Conservation (phyloP, 37 sponge, comb jelly and placozoan genomes). For the Corticium candelabrum region DNA sequence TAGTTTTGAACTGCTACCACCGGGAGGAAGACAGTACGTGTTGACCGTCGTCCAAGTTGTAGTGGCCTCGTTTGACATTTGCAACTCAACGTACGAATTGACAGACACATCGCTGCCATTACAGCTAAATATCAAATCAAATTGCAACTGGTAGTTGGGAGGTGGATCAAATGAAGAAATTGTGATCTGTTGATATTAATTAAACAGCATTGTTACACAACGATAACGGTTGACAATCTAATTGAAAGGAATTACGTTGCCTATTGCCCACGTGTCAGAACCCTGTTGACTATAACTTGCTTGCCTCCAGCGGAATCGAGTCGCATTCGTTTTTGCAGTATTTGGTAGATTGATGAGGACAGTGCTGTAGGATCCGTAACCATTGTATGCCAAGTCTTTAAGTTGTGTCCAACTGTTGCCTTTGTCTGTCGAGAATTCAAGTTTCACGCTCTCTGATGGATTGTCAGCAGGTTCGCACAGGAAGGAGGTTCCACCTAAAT, state of each 20-base stretch:
- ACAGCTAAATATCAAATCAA: neutral
- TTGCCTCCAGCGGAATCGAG: slow-evolving; percentile 10
- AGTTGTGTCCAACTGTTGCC: neutral
- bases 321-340: neutral
- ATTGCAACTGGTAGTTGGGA: neutral
- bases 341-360: neutral
- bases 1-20: neutral
- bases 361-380: neutral
- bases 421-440: neutral
- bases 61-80: no score
- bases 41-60: no score
- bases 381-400: neutral
- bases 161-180: no score
- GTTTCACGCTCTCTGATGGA: neutral
- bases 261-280: neutral
- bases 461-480: neutral
- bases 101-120: no score
- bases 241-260: neutral
- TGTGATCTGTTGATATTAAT: no score
- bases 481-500: neutral
- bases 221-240: no score
- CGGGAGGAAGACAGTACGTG: neutral
- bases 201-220: no score
- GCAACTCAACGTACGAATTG: no score
- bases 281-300: neutral